Base-by-base conservation (phyloP, 2,797 vertebrate species). In the Balearica regulorum region DNA sequence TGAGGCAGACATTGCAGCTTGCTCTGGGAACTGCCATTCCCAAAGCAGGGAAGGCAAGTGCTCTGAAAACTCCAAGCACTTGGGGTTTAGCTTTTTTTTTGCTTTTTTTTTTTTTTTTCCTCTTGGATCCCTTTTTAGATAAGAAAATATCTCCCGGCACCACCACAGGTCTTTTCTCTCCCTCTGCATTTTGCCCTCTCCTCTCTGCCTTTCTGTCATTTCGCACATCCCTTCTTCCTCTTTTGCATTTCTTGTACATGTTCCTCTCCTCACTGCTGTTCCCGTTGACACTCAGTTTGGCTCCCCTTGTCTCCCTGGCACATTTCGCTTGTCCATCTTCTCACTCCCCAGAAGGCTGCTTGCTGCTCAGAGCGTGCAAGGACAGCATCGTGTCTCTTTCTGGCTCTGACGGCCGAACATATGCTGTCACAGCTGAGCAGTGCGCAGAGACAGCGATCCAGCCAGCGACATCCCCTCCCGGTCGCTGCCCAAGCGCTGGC, bases 381-480 rank as follows among this genome's bases (percentile, higher is more conserved):
- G 90, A 41, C 78, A 70, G 73, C 81, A 60, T 39, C 13, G 3
- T 10, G 64, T 78, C 87, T 89, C 79, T 92, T 60, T 29, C 87
- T 90, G 95, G 87, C 95, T 86, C 71, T 37, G 79, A 71, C 26
- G 10, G 41, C 26, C 0, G 19, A 94, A 84, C 92, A 85, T 83
- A 91, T 68, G 89, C 64, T 89, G 75, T 53, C 82, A n/a, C 94
- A 90, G 89, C 89, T 86, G 87, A 89, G 79, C 78, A 25, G 55
- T 16, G 70, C 24, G 46, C 11, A 5, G 44, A 5, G 9, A 29
- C 4, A 33, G 10, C 6, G 4, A 57, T 29, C 69, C 87, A 60
- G 71, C 29, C 89, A 87, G 72, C 5, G 2, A 20, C 46, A 18
- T 64, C 65, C 65, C 37, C 39, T 68, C 66, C n/a, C 0, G 0